Evolutionary conservation across 2,888 invertebrate species (phyloP).

Genomic region (Prosopocoilus inquinatus): DNA sequence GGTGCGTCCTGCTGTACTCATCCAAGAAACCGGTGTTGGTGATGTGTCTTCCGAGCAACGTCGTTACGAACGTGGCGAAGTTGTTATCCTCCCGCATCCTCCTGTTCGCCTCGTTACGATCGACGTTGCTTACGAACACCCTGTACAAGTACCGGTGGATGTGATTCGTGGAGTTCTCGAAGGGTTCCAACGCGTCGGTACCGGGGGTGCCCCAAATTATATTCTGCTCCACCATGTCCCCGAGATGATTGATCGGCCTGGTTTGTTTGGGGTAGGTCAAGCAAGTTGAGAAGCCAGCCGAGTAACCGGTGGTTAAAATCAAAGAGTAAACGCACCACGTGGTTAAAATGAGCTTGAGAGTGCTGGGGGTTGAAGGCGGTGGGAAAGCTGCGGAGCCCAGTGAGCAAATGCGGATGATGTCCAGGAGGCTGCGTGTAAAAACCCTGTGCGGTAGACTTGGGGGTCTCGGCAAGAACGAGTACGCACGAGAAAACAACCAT

Average conservation of each 20-base stretch:
- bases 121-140: background rate
- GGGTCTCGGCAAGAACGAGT: background rate
- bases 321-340: constrained; percentile 19
- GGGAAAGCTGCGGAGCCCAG: constrained; percentile 3
- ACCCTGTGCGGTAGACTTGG: background rate
- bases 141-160: background rate
- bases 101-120: background rate
- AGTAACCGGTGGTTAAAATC: constrained; percentile 23
- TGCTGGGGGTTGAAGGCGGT: constrained; percentile 5
- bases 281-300: constrained; percentile 25
- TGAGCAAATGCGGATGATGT: constrained; percentile 3
- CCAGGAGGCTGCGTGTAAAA: background rate
- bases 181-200: background rate
- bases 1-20: constrained; percentile 18
- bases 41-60: constrained; percentile 28
- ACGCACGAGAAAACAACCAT: background rate
- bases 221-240: constrained; percentile 24
- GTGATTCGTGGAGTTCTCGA: constrained; percentile 2
- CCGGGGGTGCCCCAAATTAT: constrained; percentile 19
- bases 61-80: constrained; percentile 24
- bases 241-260: constrained; percentile 16
- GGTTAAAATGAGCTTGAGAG: constrained; percentile 15
- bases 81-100: constrained; percentile 6
- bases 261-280: constrained; percentile 20
- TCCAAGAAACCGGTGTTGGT: constrained; percentile 29